These are phyloP conservation scores for Germaria angustata DNA, from an alignment of 2,888 invertebrate species.

Conservation along the genomic window DNA sequence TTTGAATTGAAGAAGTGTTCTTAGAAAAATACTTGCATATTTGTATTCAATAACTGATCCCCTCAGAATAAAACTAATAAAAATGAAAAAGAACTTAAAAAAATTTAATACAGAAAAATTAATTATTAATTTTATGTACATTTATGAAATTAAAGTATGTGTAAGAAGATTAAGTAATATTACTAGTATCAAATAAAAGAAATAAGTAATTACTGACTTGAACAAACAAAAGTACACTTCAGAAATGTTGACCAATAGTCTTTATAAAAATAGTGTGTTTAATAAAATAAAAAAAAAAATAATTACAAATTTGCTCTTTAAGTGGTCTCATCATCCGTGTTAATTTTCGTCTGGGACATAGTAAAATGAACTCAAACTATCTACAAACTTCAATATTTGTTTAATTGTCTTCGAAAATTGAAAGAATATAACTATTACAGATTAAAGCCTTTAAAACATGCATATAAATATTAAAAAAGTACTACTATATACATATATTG, in stretches of 20 bases:
- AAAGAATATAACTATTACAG: constrained; percentile 18
- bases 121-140: constrained; percentile 46
- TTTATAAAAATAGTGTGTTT: constrained; percentile 17
- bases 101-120: background rate
- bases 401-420: constrained; percentile 23
- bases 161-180: constrained; percentile 31
- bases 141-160: constrained; percentile 25
- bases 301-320: constrained; percentile 71
- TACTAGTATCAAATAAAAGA: constrained; percentile 18
- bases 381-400: constrained; percentile 44
- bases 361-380: constrained; percentile 68
- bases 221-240: constrained; percentile 6
- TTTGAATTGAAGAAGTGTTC: background rate
- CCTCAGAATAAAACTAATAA: background rate
- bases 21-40: background rate
- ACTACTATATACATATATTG: constrained; percentile 21
- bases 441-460: constrained; percentile 23
- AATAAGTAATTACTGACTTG: constrained; percentile 61
- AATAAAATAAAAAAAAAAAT: background rate
- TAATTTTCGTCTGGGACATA: constrained; percentile 78
- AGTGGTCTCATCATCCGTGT: constrained; percentile 81
- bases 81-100: background rate
- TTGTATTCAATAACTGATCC: background rate
- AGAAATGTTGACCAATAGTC: constrained; percentile 45
- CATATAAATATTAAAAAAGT: constrained; percentile 42